phyloP scores from a whole-genome alignment of 2,113 vertebrate species.

The Speoplatyrhinus poulsoni region DNA sequence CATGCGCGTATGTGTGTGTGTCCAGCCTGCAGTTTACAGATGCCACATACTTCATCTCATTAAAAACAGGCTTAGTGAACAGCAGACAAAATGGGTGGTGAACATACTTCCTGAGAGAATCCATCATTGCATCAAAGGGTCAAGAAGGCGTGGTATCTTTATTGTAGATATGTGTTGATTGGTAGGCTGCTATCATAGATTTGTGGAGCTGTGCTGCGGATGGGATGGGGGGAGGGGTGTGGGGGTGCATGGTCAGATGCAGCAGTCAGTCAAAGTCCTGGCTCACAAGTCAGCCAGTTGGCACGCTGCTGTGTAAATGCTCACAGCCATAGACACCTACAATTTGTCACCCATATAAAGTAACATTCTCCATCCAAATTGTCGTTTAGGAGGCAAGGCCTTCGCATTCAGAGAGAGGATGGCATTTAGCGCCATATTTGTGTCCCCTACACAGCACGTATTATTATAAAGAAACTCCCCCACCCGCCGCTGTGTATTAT shows the following conservation, averaged over 20 bases:
- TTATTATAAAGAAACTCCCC: slow-evolving; percentile 31
- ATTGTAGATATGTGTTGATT: slow-evolving; percentile 29
- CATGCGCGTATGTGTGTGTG: slow-evolving; percentile 45
- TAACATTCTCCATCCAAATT: slow-evolving; percentile 61
- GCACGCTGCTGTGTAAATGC: slow-evolving; percentile 47
- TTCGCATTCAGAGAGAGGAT: slow-evolving; percentile 39
- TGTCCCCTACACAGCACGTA: slow-evolving; percentile 40
- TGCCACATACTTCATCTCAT: slow-evolving; percentile 64
- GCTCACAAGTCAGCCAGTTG: slow-evolving; percentile 45
- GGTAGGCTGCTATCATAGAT: slow-evolving; percentile 19
- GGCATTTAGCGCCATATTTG: slow-evolving; percentile 34
- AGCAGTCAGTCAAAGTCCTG: slow-evolving; percentile 64
- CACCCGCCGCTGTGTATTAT: slow-evolving; percentile 60
- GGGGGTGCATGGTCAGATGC: slow-evolving; percentile 65
- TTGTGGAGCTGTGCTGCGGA: slow-evolving; percentile 29
- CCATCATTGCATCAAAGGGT: slow-evolving; percentile 43
- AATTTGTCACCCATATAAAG: slow-evolving; percentile 79
- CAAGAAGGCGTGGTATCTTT: slow-evolving; percentile 40
- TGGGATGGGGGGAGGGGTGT: slow-evolving; percentile 4
- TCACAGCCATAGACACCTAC: slow-evolving; percentile 72
- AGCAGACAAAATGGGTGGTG: slow-evolving; percentile 34
- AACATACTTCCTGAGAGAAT: slow-evolving; percentile 13
- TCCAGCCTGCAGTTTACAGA: slow-evolving; percentile 55
- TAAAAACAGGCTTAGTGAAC: slow-evolving; percentile 47
- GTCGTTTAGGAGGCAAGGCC: slow-evolving; percentile 46